A percentile compares a stretch with the other conserved stretches of the same genome.
These are phyloP conservation scores for Lumbricus terrestris DNA, from an alignment of 2,888 invertebrate genomes.

Conservation along the genomic window DNA sequence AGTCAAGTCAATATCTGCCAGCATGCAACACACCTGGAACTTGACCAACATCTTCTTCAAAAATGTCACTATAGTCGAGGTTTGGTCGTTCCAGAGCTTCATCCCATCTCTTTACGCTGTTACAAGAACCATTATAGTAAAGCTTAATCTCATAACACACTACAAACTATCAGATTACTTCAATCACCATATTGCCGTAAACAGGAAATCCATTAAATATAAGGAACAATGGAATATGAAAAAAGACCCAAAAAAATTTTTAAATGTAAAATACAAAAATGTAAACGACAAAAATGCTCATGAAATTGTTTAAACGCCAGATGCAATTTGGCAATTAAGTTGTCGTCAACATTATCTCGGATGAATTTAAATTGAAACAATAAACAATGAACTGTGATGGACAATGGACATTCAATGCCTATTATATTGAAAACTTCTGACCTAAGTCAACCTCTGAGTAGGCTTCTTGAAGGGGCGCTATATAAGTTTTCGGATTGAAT, in stretches of 20 bases:
- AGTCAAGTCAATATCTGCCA: background rate
- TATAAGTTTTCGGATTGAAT: too few relatives aligned
- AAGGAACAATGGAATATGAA: background rate
- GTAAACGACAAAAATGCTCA: too few relatives aligned
- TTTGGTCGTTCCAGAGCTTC: slow-evolving; percentile 91
- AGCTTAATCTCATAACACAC: background rate
- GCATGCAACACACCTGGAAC: slow-evolving; percentile 66
- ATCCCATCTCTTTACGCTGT: slow-evolving; percentile 93
- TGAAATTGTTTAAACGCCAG: too few relatives aligned
- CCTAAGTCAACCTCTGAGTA: too few relatives aligned
- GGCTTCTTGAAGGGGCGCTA: too few relatives aligned
- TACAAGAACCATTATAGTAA: background rate
- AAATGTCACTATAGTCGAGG: slow-evolving; percentile 93
- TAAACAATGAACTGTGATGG: background rate
- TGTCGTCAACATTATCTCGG: background rate
- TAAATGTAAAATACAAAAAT: too few relatives aligned
- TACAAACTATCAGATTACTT: slow-evolving; percentile 40
- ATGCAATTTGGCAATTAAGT: background rate
- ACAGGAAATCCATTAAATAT: background rate
- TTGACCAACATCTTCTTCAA: slow-evolving; percentile 87
- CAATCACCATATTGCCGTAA: background rate
- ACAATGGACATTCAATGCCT: background rate
- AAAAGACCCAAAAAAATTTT: too few relatives aligned
- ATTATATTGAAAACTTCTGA: background rate
- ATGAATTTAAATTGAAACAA: background rate